Percentiles rank a stretch among this genome's conserved stretches.
Conservation (phyloP, 2,888 invertebrate genomes). For the Celastrina argiolus region DNA sequence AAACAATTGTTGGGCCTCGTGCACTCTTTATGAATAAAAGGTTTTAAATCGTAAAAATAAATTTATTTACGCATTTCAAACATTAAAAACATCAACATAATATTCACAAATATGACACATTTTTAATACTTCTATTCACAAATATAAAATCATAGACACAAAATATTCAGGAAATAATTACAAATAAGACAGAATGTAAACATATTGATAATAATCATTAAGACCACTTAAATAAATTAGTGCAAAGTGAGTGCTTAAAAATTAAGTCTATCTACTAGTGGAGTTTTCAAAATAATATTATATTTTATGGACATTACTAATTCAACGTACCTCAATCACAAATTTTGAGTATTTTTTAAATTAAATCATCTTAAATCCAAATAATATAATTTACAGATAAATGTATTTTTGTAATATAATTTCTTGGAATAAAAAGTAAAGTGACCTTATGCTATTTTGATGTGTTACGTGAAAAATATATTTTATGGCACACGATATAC, state of each 20-base stretch:
- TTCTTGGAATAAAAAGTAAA: no score
- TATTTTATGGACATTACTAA: background rate
- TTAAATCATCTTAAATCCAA: no score
- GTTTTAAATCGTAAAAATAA: background rate
- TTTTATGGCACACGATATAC: no score
- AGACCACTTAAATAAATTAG: background rate
- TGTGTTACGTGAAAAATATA: no score
- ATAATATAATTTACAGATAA: no score
- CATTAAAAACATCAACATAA: background rate
- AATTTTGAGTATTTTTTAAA: no score
- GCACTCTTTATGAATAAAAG: background rate
- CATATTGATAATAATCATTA: background rate
- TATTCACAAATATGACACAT: constrained; percentile 13
- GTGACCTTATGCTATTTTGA: no score
- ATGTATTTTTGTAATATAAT: no score
- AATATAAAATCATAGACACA: background rate
- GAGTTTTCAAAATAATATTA: background rate
- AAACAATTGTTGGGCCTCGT: background rate
- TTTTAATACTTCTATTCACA: background rate
- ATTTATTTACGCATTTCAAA: background rate
- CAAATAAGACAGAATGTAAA: background rate
- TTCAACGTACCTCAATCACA: no score
- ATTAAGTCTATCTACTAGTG: background rate
- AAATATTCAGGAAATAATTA: background rate
- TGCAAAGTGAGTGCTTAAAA: background rate